Evolutionary conservation across 1,140 invertebrate species (phyloP).

Genomic region (Hypsibius dujardini): DNA sequence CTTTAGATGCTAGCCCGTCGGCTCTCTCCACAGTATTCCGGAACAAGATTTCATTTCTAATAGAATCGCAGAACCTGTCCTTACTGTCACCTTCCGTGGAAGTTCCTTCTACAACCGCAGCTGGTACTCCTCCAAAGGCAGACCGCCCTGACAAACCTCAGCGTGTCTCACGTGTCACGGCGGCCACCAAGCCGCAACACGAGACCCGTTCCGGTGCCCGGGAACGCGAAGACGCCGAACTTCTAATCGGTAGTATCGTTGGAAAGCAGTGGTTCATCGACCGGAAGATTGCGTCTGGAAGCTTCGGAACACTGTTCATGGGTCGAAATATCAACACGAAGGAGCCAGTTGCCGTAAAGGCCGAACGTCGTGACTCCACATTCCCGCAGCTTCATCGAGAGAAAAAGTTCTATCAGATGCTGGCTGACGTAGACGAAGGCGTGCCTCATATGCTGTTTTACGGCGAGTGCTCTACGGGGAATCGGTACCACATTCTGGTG

Average conservation of each 20-base stretch:
- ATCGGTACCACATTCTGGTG: neutral
- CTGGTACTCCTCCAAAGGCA: too few relatives aligned
- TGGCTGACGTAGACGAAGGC: neutral
- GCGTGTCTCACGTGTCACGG: too few relatives aligned
- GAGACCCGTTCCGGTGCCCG: neutral
- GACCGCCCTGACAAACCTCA: too few relatives aligned
- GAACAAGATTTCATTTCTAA: too few relatives aligned
- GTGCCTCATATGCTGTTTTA: neutral
- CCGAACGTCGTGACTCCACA: neutral
- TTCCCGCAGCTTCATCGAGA: slow-evolving; percentile 15
- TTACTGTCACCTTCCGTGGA: too few relatives aligned
- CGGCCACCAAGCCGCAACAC: too few relatives aligned
- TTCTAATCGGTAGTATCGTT: neutral
- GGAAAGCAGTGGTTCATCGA: slow-evolving; percentile 1
- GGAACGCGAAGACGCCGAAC: neutral
- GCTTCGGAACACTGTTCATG: slow-evolving; percentile 6
- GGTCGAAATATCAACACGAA: neutral
- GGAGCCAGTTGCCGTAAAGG: neutral
- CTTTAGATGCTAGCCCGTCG: too few relatives aligned
- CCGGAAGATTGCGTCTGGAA: neutral
- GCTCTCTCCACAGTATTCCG: too few relatives aligned
- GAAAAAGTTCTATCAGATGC: slow-evolving; percentile 6
- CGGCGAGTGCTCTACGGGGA: neutral
- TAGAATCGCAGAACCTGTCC: too few relatives aligned
- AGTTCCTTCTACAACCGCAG: too few relatives aligned